Evolutionary conservation across 64 coral and sea anemone species (phyloP).

Genomic region (Montipora capricornis): DNA sequence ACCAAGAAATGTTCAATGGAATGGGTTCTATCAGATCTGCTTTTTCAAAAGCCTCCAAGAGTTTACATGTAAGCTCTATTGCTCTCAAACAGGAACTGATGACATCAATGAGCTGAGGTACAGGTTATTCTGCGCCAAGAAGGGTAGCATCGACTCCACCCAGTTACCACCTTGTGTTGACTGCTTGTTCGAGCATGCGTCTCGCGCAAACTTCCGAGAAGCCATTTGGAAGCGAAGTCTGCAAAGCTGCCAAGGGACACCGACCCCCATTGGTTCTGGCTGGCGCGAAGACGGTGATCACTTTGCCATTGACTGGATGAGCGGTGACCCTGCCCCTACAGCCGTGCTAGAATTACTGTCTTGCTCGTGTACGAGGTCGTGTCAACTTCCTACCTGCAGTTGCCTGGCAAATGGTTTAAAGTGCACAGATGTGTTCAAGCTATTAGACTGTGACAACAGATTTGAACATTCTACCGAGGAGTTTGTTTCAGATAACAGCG

Average conservation of each 20-base stretch:
- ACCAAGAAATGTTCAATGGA: conserved; percentile 54
- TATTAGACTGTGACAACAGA: conserved; percentile 57
- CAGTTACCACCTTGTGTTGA: conserved; percentile 52
- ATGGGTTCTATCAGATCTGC: conserved; percentile 54
- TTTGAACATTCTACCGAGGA: conserved; percentile 37
- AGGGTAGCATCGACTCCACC: conserved; percentile 5
- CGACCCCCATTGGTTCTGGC: conserved; percentile 56
- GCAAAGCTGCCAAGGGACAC: conserved; percentile 57
- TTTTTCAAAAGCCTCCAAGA: conserved; percentile 47
- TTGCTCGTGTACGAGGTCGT: no score
- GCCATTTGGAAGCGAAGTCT: conserved; percentile 59
- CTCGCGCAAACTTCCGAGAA: conserved; percentile 49
- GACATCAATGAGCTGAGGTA: conserved; percentile 48
- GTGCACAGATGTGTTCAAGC: conserved; percentile 64
- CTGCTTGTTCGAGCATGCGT: conserved; percentile 5
- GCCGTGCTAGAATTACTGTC: no score
- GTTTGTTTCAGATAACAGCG: not conserved
- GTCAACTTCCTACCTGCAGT: no score
- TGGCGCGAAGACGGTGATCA: conserved; percentile 25
- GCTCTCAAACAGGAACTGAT: conserved; percentile 43
- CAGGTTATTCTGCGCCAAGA: no score
- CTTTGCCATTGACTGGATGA: no score
- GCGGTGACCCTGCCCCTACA: no score
- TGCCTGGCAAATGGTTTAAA: not conserved
- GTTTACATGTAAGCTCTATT: conserved; percentile 72